Percentiles rank a stretch among this genome's conserved stretches.
These are phyloP conservation scores for Temnothorax nylanderi DNA, from an alignment of 1,140 invertebrate species.

Conservation along the genomic window DNA sequence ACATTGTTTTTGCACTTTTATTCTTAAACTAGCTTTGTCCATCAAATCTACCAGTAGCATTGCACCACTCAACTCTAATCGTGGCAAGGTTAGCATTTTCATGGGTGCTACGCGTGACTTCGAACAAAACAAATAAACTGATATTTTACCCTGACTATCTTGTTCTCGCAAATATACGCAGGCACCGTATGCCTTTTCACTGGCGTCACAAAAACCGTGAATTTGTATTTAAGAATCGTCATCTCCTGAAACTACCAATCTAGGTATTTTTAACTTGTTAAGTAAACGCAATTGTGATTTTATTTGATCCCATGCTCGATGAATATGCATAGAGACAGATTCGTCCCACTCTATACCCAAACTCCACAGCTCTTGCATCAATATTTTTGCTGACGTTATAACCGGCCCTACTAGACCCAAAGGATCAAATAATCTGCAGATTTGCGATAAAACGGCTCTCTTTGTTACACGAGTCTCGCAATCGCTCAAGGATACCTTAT, in stretches of 20 bases:
- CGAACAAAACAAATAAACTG: fast-evolving
- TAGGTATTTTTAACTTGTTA: background rate
- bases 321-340: background rate
- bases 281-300: background rate
- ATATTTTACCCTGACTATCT: background rate
- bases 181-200: background rate
- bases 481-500: background rate
- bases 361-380: background rate
- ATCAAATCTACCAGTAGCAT: background rate
- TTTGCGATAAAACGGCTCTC: background rate
- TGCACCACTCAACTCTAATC: background rate
- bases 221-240: background rate
- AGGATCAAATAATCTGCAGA: background rate
- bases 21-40: background rate
- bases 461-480: background rate
- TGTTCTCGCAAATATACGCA: background rate
- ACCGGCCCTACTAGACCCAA: too few species aligned
- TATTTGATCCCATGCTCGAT: background rate
- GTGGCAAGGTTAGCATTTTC: background rate
- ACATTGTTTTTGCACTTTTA: background rate
- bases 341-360: background rate
- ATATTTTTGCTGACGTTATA: background rate
- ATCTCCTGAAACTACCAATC: background rate
- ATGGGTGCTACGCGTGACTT: slow-evolving; percentile 14
- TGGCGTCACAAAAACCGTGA: slow-evolving; percentile 18